phyloP scores from a whole-genome alignment of 2,113 vertebrate species.

The Calidris pugnax region DNA sequence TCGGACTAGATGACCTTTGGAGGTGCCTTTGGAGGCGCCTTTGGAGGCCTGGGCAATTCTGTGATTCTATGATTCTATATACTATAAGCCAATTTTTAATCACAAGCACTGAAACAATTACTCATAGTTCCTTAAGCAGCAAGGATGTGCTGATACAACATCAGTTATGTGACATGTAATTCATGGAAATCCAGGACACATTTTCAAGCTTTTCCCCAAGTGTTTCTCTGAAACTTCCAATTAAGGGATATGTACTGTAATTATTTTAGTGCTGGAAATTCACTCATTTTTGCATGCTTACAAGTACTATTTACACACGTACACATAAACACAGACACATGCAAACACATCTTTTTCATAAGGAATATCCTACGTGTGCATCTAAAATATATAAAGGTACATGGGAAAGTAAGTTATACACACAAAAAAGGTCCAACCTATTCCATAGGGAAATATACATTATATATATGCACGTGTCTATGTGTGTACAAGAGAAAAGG shows the following conservation, averaged over 20 bases:
- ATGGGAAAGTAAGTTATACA: background rate
- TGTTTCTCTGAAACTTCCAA: background rate
- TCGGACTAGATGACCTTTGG: too few relatives aligned
- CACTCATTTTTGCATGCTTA: background rate
- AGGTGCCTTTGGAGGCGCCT: too few relatives aligned
- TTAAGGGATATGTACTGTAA: background rate
- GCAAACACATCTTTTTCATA: background rate
- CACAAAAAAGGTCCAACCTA: background rate
- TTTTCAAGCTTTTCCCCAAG: background rate
- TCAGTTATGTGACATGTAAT: background rate
- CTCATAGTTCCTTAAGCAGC: background rate
- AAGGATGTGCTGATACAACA: background rate
- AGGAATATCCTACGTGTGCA: rapidly evolving
- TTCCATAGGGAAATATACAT: background rate
- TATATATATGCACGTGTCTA: background rate
- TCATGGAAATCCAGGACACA: background rate
- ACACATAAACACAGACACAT: background rate
- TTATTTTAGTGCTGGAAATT: background rate
- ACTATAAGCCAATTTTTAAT: background rate
- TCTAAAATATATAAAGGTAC: background rate
- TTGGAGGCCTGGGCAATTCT: too few relatives aligned
- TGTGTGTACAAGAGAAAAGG: background rate
- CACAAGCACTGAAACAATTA: background rate
- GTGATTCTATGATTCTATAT: too few relatives aligned
- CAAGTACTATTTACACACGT: background rate